Conservation (phyloP, 1,140 invertebrate genomes). For the Sinonovacula constricta region DNA sequence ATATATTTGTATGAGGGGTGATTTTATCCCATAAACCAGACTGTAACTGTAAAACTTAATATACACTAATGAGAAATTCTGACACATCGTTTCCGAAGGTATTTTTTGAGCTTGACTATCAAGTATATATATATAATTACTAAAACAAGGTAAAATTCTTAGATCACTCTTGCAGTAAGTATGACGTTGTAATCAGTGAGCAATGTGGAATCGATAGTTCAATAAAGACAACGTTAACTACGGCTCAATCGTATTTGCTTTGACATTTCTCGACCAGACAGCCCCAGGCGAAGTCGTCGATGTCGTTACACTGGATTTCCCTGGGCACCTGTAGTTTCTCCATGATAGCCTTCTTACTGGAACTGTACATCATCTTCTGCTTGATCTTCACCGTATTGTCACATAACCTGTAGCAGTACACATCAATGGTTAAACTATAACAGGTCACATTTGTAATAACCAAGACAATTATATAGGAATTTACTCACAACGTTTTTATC, state of each 20-base stretch:
- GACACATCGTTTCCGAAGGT: too few relatives aligned
- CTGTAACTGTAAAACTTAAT: too few relatives aligned
- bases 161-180: too few relatives aligned
- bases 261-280: constrained; percentile 62
- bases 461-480: neutral
- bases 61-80: too few relatives aligned
- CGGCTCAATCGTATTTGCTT: constrained; percentile 61
- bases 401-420: constrained; percentile 84
- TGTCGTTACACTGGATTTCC: constrained; percentile 89
- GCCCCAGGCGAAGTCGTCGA: constrained; percentile 72
- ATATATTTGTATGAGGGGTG: too few relatives aligned
- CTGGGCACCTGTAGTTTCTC: constrained; percentile 97
- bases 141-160: too few relatives aligned
- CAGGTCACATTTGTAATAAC: neutral
- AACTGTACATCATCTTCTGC: constrained; percentile 99
- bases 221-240: too few relatives aligned
- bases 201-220: too few relatives aligned
- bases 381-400: constrained; percentile 95
- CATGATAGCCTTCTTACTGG: constrained; percentile 97
- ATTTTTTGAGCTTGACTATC: too few relatives aligned
- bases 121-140: too few relatives aligned
- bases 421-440: neutral
- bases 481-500: neutral
- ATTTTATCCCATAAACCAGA: too few relatives aligned
- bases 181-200: too few relatives aligned